Evolutionary conservation across 2,113 vertebrate genomes (phyloP).

Genomic region (Tragelaphus buxtoni): DNA sequence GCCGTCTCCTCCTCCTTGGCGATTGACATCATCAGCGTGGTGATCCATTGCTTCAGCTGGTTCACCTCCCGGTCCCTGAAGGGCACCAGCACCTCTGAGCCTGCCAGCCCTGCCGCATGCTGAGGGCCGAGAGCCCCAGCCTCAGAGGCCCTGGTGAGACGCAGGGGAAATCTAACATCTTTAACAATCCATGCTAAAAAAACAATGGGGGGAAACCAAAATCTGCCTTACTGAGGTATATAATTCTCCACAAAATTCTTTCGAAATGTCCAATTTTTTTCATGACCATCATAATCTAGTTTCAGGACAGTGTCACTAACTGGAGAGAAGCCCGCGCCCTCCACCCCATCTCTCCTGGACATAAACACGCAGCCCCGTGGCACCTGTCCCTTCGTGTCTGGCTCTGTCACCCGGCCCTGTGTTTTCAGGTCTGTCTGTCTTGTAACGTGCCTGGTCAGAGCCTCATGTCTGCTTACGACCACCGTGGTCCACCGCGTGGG

Average conservation of each 20-base stretch:
- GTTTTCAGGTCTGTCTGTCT: not conserved
- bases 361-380: not conserved
- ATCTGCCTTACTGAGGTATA: not conserved
- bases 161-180: not conserved
- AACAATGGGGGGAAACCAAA: too few relatives aligned
- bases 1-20: constrained; percentile 80
- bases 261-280: not conserved
- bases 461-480: not conserved
- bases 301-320: not conserved
- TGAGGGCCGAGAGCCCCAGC: not conserved
- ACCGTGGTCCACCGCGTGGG: not conserved
- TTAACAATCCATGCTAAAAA: not conserved
- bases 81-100: not conserved
- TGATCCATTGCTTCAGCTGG: constrained; percentile 80
- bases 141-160: not conserved
- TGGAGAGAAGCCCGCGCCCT: not conserved
- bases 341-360: not conserved
- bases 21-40: constrained; percentile 78
- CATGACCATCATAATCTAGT: not conserved
- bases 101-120: not conserved
- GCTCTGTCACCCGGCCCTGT: not conserved
- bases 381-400: not conserved
- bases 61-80: constrained; percentile 85
- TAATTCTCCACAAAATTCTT: not conserved
- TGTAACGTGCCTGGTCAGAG: not conserved